phyloP scores from a whole-genome alignment of 2,888 invertebrate species.

The Ectemnius lituratus region DNA sequence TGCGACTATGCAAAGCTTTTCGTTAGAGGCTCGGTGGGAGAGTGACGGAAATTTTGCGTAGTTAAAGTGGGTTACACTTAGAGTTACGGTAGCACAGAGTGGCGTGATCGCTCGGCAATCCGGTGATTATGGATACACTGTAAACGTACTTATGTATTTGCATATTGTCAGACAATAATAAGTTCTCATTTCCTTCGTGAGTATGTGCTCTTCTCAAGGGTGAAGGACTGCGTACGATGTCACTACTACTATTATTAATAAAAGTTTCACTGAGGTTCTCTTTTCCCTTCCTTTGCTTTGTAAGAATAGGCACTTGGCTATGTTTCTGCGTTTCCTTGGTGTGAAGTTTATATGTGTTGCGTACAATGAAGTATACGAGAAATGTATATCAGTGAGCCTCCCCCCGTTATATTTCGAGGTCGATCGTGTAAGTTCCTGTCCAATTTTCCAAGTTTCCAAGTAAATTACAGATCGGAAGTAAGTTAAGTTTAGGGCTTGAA shows the following conservation, averaged over 20 bases:
- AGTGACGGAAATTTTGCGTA: not conserved
- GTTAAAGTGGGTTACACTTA: conserved; percentile 1
- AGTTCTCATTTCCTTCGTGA: conserved; percentile 55
- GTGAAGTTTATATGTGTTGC: conserved; percentile 50
- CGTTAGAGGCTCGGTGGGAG: no score
- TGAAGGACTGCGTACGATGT: conserved; percentile 36
- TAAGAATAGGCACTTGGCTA: conserved; percentile 75
- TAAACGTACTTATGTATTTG: conserved; percentile 54
- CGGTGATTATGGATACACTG: conserved; percentile 40
- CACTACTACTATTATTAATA: conserved; percentile 44
- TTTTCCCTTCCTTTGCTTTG: conserved; percentile 53
- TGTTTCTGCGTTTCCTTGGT: conserved; percentile 65
- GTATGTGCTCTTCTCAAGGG: conserved; percentile 48
- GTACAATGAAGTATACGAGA: conserved; percentile 44
- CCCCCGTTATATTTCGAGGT: conserved; percentile 35
- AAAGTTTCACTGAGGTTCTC: conserved; percentile 49
- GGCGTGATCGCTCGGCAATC: conserved; percentile 47
- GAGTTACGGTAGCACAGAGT: not conserved
- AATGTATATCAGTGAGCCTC: conserved; percentile 36
- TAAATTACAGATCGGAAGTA: not conserved
- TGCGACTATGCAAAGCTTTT: no score
- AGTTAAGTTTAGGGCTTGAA: no score
- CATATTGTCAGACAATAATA: conserved; percentile 66
- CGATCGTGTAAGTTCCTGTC: conserved; percentile 35
- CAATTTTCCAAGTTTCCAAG: not conserved